Percentiles rank a stretch among this genome's conserved stretches.
Evolutionary conservation across 2,113 vertebrate species (phyloP).

Genomic region (Falcunculus frontatus): DNA sequence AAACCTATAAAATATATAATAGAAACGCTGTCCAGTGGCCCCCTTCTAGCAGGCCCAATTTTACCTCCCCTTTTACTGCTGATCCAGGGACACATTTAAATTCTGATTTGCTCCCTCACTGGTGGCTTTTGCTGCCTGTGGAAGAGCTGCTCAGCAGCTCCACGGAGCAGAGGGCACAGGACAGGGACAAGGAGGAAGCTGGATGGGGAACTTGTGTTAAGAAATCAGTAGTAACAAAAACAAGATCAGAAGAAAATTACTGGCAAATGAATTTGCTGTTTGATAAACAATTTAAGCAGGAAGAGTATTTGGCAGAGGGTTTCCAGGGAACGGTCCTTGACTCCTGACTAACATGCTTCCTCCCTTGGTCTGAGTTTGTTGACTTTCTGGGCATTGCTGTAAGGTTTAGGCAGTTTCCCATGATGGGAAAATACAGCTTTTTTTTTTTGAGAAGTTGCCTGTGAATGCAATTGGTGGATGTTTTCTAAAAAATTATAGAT

Average conservation of each 20-base stretch:
- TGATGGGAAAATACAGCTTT: background rate
- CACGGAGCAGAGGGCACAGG: background rate
- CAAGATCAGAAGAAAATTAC: constrained; percentile 37
- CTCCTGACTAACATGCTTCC: constrained; percentile 42
- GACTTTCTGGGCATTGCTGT: constrained; percentile 37
- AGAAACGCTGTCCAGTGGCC: background rate
- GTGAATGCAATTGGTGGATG: background rate
- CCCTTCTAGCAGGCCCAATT: background rate
- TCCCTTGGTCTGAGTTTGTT: constrained; percentile 20
- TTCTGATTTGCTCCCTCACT: background rate
- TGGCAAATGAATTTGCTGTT: background rate
- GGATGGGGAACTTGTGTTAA: background rate
- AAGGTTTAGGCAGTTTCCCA: constrained; percentile 35
- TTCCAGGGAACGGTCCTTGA: constrained; percentile 42
- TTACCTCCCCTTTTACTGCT: background rate
- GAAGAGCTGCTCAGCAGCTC: background rate
- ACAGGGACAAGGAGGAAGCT: background rate
- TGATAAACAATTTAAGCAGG: constrained; percentile 54
- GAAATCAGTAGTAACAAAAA: background rate
- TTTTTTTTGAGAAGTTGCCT: background rate
- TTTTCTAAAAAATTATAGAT: constrained; percentile 6
- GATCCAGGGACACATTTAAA: background rate
- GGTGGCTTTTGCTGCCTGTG: background rate
- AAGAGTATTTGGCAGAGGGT: constrained; percentile 32
- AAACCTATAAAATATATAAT: constrained; percentile 35